A percentile compares a stretch with the other conserved stretches of the same genome.
Conservation (phyloP, 2,113 vertebrate genomes). For the Catagonus wagneri region DNA sequence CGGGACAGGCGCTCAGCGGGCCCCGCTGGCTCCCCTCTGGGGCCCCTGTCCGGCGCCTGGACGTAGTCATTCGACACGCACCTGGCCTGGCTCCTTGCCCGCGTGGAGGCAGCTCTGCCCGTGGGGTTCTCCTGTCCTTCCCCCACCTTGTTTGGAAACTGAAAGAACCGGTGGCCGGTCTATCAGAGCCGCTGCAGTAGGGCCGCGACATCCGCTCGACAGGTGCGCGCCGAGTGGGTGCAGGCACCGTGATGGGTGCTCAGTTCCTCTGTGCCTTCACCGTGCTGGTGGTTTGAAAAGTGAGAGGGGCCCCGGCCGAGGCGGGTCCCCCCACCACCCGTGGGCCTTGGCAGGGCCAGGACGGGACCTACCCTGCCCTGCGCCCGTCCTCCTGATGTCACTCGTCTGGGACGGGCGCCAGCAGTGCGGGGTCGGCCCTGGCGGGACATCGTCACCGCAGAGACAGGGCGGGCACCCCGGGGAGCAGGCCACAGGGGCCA, state of each 20-base stretch:
- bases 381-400: neutral
- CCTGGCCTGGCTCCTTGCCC: neutral
- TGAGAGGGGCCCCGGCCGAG: neutral
- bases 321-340: neutral
- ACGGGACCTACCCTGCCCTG: neutral
- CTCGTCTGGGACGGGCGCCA: too few relatives aligned
- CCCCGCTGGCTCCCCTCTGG: too few relatives aligned
- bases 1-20: too few relatives aligned
- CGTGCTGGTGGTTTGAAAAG: neutral
- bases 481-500: neutral
- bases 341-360: too few relatives aligned
- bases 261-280: neutral
- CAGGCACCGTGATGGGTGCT: neutral
- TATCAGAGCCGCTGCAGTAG: neutral
- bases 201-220: neutral
- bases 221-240: too few relatives aligned
- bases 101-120: too few relatives aligned
- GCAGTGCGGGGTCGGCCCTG: too few relatives aligned
- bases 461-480: rapidly evolving
- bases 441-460: neutral
- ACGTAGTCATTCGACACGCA: too few relatives aligned
- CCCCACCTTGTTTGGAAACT: neutral
- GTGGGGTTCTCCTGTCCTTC: neutral
- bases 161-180: neutral
- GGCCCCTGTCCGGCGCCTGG: too few relatives aligned